Base-by-base conservation (phyloP, 2,797 vertebrate species). In the Odontamblyopus lacepedii region DNA sequence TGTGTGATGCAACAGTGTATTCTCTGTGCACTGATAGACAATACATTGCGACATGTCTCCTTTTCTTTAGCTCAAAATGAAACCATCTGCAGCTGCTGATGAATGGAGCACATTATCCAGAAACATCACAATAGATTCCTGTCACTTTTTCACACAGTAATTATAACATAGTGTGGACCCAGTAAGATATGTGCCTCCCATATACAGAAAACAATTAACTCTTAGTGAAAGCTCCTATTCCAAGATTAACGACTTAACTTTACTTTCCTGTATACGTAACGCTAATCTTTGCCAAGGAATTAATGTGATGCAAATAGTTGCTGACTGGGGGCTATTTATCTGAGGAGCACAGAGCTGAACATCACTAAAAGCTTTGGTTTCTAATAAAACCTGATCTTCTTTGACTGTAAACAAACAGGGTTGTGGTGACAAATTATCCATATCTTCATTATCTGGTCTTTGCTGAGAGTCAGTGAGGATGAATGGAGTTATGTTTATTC, bases 251-350 rank as follows among this genome's bases (percentile, higher is more conserved):
- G 86, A 81, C 88, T 84, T 11, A 73, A 73, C 82, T 85, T 84
- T 83, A 79, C 83, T 84, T 85, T 72, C 70, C 69, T 72, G 74
- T 78, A 78, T 80, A 85, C 73, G 77, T 74, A 80, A 79, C 16
- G 68, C 83, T 87, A 91, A 89, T 87, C 81, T 84, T 79, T 86
- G 81, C 88, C 85, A 85, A 87, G 78, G 68, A 84, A 87, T 87
- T 84, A 87, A 86, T 90, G 85, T 82, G 78, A 88, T 81, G 78
- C 87, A 88, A 87, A 87, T 80, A 82, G 79, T 79, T 85, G 84
- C 81, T 82, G 89, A 89, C 85, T 88, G 82, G 56, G 74, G 79
- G 76, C 79, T 86, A 89, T 88, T 89, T 73, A 84, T 91, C 84
- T 84, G 72, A 63, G 80, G 75, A 62, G 67, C 78, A 75, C 78